Conservation (phyloP, 2,113 vertebrate species). For the Crypturellus undulatus region DNA sequence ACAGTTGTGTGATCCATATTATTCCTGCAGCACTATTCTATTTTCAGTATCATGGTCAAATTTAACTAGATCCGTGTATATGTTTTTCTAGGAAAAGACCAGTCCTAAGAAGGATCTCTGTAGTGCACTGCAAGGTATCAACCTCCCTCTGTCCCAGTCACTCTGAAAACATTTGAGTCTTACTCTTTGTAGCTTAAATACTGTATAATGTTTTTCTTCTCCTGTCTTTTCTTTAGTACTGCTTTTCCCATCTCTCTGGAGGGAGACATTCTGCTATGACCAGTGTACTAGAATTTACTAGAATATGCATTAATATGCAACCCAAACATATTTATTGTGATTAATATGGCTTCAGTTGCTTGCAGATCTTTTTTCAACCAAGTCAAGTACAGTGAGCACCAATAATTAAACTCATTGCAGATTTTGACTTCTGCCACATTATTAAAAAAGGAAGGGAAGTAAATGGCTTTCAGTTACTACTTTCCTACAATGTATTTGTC, state of each 20-base stretch:
- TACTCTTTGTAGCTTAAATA: not conserved
- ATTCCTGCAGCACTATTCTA: not conserved
- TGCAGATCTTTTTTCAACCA: not conserved
- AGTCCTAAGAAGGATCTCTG: not conserved
- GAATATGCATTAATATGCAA: not conserved
- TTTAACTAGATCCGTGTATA: not conserved
- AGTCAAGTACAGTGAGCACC: not conserved
- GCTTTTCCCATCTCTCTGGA: not conserved
- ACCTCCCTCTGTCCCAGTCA: not conserved
- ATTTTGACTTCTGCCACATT: not conserved
- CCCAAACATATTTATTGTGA: not conserved
- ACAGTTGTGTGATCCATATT: accelerated
- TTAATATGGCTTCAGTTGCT: not conserved
- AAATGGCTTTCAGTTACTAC: not conserved
- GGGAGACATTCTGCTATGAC: not conserved
- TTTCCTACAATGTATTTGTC: not conserved
- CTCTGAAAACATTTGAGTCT: not conserved
- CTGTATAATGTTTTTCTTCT: not conserved
- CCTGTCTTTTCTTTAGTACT: not conserved
- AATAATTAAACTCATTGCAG: not conserved
- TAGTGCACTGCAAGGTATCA: not conserved
- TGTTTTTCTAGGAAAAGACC: not conserved
- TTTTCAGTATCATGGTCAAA: not conserved
- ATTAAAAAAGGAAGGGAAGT: not conserved
- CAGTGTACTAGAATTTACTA: accelerated